These are phyloP conservation scores for Sturnira hondurensis DNA, from an alignment of 2,113 vertebrate genomes.

Conservation along the genomic window DNA sequence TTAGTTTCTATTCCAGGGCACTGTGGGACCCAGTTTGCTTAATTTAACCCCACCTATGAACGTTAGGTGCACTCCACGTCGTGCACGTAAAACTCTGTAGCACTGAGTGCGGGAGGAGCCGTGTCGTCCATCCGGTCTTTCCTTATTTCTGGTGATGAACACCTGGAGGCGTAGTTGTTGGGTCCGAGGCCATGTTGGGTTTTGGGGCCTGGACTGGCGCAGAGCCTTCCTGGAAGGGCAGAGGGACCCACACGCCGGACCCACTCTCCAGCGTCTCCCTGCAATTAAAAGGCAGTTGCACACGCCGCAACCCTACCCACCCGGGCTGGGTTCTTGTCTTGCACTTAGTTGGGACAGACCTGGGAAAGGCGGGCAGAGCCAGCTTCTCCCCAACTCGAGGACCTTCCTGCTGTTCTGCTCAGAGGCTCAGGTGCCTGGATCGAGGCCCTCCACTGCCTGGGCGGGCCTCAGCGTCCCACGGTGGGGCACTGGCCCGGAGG, in stretches of 20 bases:
- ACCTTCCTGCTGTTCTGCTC: not conserved
- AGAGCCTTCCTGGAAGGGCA: not conserved
- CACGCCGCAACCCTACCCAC: not conserved
- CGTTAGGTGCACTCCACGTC: accelerated
- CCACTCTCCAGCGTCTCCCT: accelerated
- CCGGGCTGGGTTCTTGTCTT: not conserved
- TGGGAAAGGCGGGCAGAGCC: not conserved
- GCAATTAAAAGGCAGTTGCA: not conserved
- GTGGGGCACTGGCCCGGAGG: not conserved
- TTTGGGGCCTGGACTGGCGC: not conserved
- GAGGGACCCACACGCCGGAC: not conserved
- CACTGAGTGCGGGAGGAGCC: accelerated
- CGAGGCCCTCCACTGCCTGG: not conserved
- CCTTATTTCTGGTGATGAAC: accelerated
- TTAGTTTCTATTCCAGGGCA: not conserved
- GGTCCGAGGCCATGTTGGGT: not conserved
- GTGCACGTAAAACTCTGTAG: accelerated
- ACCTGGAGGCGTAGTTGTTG: not conserved
- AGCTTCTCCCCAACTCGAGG: not conserved
- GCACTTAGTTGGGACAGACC: conserved; percentile 10
- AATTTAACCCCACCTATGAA: accelerated
- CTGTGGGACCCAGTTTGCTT: not conserved
- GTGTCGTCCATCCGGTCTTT: accelerated
- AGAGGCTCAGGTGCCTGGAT: not conserved
- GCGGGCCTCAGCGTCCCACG: not conserved